Evolutionary conservation across 1,140 invertebrate species (phyloP).

Genomic region (Dendrolimus punctatus): DNA sequence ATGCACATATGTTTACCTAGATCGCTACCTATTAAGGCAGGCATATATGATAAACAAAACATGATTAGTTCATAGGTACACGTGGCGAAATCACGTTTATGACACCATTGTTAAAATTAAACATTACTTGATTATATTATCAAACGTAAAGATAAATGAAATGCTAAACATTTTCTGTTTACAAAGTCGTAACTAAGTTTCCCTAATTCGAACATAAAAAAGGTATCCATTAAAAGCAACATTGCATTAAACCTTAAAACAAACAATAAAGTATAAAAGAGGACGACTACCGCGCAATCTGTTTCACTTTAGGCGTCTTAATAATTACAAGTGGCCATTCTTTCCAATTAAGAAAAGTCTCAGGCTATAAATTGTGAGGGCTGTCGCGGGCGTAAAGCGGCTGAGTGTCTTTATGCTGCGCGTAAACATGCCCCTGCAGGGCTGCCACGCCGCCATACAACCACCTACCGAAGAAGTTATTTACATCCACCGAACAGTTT

Average conservation of each 20-base stretch:
- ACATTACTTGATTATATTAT: too few species aligned
- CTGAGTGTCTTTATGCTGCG: slow-evolving; percentile 32
- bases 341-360: slow-evolving; percentile 71
- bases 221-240: slow-evolving; percentile 1
- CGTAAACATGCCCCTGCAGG: slow-evolving; percentile 48
- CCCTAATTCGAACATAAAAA: too few species aligned
- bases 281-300: slow-evolving; percentile 54
- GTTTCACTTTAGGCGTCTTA: slow-evolving; percentile 70
- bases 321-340: slow-evolving; percentile 71
- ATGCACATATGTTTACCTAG: too few species aligned
- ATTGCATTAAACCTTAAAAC: slow-evolving; percentile 17
- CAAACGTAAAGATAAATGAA: too few species aligned
- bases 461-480: not conserved
- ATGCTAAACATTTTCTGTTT: too few species aligned
- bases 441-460: slow-evolving; percentile 28
- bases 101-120: too few species aligned
- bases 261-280: slow-evolving; percentile 31
- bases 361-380: slow-evolving; percentile 65
- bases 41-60: too few species aligned
- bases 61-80: too few species aligned
- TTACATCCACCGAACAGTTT: slow-evolving; percentile 15
- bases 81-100: too few species aligned
- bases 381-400: slow-evolving; percentile 36
- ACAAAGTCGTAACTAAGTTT: too few species aligned
- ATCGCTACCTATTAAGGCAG: too few species aligned